Conservation (phyloP, 2,113 vertebrate genomes). For the Calidris pygmaea region DNA sequence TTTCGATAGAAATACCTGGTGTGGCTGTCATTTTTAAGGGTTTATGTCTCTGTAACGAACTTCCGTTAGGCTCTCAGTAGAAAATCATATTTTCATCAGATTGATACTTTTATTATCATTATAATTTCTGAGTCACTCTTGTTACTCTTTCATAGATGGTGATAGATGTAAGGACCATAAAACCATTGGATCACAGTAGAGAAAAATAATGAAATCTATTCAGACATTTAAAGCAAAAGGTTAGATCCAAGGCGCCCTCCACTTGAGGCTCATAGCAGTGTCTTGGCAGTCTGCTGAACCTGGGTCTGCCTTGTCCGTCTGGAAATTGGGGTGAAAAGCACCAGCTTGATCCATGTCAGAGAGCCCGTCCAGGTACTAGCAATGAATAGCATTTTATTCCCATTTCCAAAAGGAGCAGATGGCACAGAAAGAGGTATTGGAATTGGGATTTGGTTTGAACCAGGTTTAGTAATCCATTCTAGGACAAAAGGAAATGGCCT, state of each 20-base stretch:
- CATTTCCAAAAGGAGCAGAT: not conserved
- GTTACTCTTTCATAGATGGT: not conserved
- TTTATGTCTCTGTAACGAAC: not conserved
- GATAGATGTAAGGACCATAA: not conserved
- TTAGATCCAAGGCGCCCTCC: not conserved
- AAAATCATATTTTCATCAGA: not conserved
- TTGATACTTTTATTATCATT: not conserved
- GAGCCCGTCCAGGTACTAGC: fast-evolving
- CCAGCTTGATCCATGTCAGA: not conserved
- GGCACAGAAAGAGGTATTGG: not conserved
- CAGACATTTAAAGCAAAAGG: not conserved
- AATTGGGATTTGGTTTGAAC: not conserved
- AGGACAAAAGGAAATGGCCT: too few species aligned
- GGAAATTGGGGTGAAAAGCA: not conserved
- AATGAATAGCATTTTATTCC: not conserved
- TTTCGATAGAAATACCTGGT: not conserved
- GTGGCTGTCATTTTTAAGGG: not conserved
- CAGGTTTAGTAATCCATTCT: not conserved
- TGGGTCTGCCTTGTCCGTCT: not conserved
- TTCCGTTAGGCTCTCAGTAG: not conserved
- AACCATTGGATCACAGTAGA: not conserved
- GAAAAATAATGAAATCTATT: not conserved
- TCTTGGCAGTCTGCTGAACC: not conserved
- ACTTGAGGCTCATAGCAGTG: not conserved
- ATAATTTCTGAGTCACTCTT: not conserved